Conservation (phyloP, 1,140 invertebrate genomes). For the Drosophila fuyamai region DNA sequence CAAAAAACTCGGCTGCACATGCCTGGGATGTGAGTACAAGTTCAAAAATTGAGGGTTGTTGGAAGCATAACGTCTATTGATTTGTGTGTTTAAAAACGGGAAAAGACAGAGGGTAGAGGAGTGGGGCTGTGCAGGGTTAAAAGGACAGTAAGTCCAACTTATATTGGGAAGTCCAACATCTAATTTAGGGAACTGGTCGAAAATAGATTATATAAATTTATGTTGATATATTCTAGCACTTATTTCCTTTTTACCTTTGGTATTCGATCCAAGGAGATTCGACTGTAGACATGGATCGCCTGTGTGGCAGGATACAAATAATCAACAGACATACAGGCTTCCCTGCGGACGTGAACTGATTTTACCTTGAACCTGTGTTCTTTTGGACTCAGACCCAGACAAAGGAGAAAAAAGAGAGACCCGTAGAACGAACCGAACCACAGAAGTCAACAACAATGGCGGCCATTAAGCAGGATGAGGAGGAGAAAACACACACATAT, state of each 20-base stretch:
- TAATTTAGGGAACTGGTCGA: too few species aligned
- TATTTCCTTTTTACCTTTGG: too few species aligned
- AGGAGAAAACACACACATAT: slow-evolving; percentile 30
- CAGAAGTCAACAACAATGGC: slow-evolving; percentile 55
- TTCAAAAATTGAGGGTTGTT: slow-evolving; percentile 40
- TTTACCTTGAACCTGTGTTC: slow-evolving; percentile 51
- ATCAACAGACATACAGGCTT: slow-evolving; percentile 39
- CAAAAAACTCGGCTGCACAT: slow-evolving; percentile 53
- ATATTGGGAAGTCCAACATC: too few species aligned
- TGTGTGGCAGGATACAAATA: slow-evolving; percentile 49
- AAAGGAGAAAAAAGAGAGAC: slow-evolving; percentile 13
- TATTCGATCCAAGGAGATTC: background rate
- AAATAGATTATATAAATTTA: too few species aligned
- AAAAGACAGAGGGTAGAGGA: background rate
- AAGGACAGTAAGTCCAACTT: slow-evolving; percentile 8
- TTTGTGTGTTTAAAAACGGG: slow-evolving; percentile 26
- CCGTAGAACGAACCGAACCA: slow-evolving; percentile 13
- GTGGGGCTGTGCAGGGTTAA: slow-evolving; percentile 14
- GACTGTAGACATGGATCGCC: slow-evolving; percentile 36
- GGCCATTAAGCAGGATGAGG: slow-evolving; percentile 26
- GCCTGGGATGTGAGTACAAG: slow-evolving; percentile 28
- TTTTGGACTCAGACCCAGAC: slow-evolving; percentile 15
- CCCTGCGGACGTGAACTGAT: slow-evolving; percentile 51
- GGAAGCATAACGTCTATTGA: slow-evolving; percentile 35
- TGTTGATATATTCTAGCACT: too few species aligned